phyloP scores from a whole-genome alignment of 2,113 vertebrate species.

The Clarias gariepinus region DNA sequence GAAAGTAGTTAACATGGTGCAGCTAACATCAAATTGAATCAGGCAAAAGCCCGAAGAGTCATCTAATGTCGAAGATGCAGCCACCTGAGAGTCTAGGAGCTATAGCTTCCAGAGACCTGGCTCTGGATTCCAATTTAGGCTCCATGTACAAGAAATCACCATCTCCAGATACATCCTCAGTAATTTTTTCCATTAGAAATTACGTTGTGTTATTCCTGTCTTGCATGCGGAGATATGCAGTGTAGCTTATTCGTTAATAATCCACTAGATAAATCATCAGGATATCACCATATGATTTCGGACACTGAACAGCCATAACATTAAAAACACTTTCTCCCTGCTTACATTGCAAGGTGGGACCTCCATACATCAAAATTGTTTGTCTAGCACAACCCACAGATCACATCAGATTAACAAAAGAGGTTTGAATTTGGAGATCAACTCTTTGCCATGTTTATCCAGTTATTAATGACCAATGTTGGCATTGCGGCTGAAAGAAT shows the following conservation, averaged over 20 bases:
- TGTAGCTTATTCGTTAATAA: neutral
- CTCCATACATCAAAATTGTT: too few species aligned
- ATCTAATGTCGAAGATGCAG: neutral
- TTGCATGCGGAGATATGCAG: neutral
- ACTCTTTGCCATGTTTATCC: too few species aligned
- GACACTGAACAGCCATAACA: too few species aligned
- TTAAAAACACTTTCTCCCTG: too few species aligned
- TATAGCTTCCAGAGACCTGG: neutral
- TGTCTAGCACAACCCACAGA: too few species aligned
- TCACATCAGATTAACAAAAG: too few species aligned
- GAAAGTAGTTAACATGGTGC: neutral
- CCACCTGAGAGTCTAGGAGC: neutral
- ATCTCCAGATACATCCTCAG: neutral
- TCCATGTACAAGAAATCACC: neutral
- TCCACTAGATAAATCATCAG: neutral
- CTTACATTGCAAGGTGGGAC: too few species aligned
- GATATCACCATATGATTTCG: neutral
- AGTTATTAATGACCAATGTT: too few species aligned
- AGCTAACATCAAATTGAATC: neutral
- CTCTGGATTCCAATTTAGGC: neutral
- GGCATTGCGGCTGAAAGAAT: too few species aligned
- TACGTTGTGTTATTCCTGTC: neutral
- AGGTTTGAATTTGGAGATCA: too few species aligned
- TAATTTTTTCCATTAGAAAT: neutral
- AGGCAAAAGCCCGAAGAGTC: neutral